Base-by-base conservation (phyloP, 2,888 invertebrate genomes). In the Drosophila atroscutellata region DNA sequence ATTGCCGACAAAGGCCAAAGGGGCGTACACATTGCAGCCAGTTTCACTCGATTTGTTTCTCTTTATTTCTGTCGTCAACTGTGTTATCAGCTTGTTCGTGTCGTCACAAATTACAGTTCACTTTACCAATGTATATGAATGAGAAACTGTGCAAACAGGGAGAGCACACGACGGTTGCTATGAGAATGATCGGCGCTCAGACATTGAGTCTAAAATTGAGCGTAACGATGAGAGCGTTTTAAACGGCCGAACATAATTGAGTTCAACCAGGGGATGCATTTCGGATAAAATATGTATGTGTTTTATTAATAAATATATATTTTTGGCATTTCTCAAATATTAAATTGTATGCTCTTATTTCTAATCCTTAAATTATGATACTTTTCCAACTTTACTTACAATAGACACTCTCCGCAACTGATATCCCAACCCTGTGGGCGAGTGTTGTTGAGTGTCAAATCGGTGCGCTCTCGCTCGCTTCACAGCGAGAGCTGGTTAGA, bases 61-160 rank as follows among this genome's bases (percentile, higher is more conserved):
- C 24, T 39, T 58, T 39, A 37, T 55, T 32, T 47, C 15, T 26
- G 54, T 49, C 20, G 47, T 37, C 47, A 57, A 66, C 34, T 55
- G 61, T 75, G 66, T 75, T 83, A 83, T 80, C 81, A 77, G 81
- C 15, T 7, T n/a, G 28, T 45, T 42, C 11, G 20, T 77, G 75
- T 76, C 83, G 86, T 87, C 88, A 90, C 73, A 52, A 79, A 63
- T 75, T 78, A 87, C 85, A 56, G 82, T 85, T 75, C 18, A 77
- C 69, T 68, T 72, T 66, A 37, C 62, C 75, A 62, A 66, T 55
- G 26, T 20, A 37, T 28, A 30, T 30, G 30, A 51, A 61, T 70
- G 49, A 50, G 69, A 50, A 58, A 58, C 52, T 57, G 65, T 63
- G 11, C 20, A 56, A 59, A 36, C 20, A 11, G 57, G n/a, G 64